A percentile compares a stretch with the other conserved stretches of the same genome.
phyloP scores from a whole-genome alignment of 2,797 vertebrate species.

The Gymnothorax reevesii region DNA sequence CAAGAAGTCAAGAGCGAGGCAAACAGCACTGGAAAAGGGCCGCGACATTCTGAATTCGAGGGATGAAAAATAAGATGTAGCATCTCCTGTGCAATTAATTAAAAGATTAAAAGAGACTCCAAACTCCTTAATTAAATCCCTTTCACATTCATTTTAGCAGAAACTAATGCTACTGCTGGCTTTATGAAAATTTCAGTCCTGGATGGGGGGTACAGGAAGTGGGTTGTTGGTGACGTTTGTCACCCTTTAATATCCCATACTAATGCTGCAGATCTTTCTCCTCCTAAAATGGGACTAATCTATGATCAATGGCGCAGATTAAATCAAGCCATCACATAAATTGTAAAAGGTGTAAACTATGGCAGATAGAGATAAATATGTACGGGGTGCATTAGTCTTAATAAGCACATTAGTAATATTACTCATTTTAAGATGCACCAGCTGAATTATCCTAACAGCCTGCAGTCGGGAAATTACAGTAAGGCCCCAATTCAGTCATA shows the following conservation, averaged over 20 bases:
- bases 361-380: not conserved
- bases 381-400: not conserved
- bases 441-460: not conserved
- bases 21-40: not conserved
- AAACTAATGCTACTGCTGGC: not conserved
- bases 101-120: not conserved
- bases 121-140: not conserved
- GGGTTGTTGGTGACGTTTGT: not conserved
- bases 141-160: not conserved
- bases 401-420: not conserved
- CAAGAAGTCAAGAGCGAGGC: not conserved
- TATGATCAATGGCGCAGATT: slow-evolving; percentile 5
- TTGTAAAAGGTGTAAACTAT: not conserved
- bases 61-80: slow-evolving; percentile 9
- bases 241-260: not conserved
- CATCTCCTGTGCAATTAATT: slow-evolving; percentile 8
- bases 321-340: slow-evolving; percentile 1
- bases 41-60: not conserved
- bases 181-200: slow-evolving; percentile 2
- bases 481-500: too few species aligned
- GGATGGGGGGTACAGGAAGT: not conserved
- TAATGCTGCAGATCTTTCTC: not conserved
- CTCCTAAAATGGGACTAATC: not conserved
- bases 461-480: too few species aligned
- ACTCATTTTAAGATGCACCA: not conserved